phyloP scores from a whole-genome alignment of 2,888 invertebrate genomes.

The Odontothrips loti region DNA sequence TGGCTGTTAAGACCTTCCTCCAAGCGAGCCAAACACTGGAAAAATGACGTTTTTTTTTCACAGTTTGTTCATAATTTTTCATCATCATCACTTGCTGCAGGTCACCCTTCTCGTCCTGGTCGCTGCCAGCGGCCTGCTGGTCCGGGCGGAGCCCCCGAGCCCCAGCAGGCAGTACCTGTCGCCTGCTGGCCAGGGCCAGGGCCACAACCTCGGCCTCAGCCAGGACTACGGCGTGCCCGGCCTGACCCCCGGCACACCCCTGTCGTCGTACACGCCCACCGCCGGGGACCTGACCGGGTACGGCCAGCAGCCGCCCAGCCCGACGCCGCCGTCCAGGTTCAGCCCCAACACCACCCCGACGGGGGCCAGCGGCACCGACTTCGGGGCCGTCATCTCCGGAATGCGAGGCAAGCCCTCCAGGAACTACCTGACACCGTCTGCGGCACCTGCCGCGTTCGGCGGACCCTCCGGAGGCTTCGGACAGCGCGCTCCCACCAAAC shows the following conservation, averaged over 20 bases:
- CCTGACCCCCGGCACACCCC: background rate
- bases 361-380: background rate
- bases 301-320: background rate
- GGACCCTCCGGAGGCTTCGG: background rate
- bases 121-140: background rate
- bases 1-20: too few relatives aligned
- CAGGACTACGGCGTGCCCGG: conserved; percentile 11
- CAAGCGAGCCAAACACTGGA: too few relatives aligned
- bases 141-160: background rate
- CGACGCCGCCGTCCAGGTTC: background rate
- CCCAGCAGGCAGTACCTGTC: background rate
- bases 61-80: too few relatives aligned
- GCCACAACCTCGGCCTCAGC: background rate
- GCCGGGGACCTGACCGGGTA: background rate
- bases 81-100: background rate
- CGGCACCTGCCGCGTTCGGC: background rate
- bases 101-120: background rate
- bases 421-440: background rate
- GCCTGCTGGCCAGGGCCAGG: too few relatives aligned
- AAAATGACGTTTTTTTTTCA: too few relatives aligned
- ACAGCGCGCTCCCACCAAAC: background rate
- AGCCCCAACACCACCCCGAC: background rate
- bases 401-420: conserved; percentile 6
- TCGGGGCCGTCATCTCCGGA: background rate
- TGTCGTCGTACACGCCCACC: conserved; percentile 1